Evolutionary conservation across 2,113 vertebrate genomes (phyloP).

Genomic region (Pseudonaja textilis): DNA sequence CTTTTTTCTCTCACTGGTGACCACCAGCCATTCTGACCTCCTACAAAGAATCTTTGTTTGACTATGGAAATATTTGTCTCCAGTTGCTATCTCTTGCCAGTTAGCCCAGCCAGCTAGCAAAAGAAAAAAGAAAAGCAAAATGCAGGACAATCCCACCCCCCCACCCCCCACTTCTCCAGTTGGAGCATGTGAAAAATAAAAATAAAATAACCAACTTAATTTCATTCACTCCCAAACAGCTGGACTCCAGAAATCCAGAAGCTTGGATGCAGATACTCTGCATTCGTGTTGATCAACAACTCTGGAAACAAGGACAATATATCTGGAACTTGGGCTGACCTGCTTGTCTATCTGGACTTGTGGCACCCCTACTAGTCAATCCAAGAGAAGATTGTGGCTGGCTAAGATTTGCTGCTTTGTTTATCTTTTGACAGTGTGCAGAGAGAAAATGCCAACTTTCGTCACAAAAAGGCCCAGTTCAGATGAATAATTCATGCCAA

Average conservation of each 20-base stretch:
- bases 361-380: neutral
- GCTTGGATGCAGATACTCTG: accelerated
- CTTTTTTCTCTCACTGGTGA: neutral
- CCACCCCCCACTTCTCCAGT: neutral
- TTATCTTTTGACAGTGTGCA: too few relatives aligned
- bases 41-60: accelerated
- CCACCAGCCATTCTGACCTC: neutral
- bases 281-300: neutral
- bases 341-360: neutral
- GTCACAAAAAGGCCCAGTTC: neutral
- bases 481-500: neutral
- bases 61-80: accelerated
- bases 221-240: neutral
- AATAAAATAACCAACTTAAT: neutral
- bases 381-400: neutral
- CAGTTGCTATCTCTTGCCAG: neutral
- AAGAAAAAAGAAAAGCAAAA: too few relatives aligned
- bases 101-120: neutral
- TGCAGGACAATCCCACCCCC: too few relatives aligned
- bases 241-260: slow-evolving; percentile 1
- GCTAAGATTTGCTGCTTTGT: neutral
- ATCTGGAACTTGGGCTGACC: accelerated
- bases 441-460: neutral
- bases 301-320: neutral
- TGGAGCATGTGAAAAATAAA: neutral